Evolutionary conservation across 1,140 invertebrate species (phyloP).

Genomic region (Homarus americanus): DNA sequence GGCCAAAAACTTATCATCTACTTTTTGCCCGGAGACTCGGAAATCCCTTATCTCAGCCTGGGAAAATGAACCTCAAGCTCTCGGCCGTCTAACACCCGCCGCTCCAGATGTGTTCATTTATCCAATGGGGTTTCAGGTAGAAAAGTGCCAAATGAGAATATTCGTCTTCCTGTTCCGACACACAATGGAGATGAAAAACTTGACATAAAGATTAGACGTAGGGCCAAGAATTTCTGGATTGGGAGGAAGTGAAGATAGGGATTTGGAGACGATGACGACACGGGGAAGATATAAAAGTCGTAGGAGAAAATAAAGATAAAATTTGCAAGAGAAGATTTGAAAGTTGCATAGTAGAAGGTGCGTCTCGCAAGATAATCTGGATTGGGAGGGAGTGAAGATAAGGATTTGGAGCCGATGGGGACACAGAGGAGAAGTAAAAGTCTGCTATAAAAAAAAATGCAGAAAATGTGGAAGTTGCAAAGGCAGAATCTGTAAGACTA

Average conservation of each 20-base stretch:
- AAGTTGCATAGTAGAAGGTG: too few relatives aligned
- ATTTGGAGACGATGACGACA: too few relatives aligned
- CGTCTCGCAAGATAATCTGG: too few relatives aligned
- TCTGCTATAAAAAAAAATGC: too few relatives aligned
- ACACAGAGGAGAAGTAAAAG: too few relatives aligned
- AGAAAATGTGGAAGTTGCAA: too few relatives aligned
- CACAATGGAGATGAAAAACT: constrained; percentile 59
- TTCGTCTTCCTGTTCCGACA: constrained; percentile 43
- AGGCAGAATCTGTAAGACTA: too few relatives aligned
- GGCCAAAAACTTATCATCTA: neutral
- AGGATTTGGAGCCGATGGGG: too few relatives aligned
- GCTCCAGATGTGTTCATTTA: constrained; percentile 34
- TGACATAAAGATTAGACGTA: constrained; percentile 41
- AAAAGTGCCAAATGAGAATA: constrained; percentile 56
- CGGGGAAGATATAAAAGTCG: too few relatives aligned
- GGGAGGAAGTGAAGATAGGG: neutral
- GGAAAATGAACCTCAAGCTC: neutral
- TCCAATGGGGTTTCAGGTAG: constrained; percentile 53
- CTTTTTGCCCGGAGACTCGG: neutral
- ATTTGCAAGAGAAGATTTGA: neutral
- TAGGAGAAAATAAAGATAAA: constrained; percentile 9
- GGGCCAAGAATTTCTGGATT: constrained; percentile 39
- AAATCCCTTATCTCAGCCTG: neutral
- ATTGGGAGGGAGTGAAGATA: too few relatives aligned
- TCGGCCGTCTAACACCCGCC: neutral